Conservation (phyloP, 2,797 vertebrate genomes). For the Ctenochaetus hawaiiensis region DNA sequence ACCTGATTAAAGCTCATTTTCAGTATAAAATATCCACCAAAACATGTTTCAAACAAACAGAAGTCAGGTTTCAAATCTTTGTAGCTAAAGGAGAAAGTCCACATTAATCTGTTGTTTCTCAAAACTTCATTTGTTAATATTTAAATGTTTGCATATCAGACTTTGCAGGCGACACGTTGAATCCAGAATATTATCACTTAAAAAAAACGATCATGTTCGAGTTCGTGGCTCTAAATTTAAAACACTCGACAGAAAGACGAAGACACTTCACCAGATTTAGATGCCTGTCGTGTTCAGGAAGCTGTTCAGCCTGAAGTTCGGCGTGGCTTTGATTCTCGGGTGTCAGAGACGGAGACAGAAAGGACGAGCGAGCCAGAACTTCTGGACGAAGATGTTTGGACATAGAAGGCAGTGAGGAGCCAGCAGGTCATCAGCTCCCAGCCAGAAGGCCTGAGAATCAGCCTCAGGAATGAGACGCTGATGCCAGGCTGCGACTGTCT, state of each 20-base stretch:
- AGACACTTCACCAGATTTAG: background rate
- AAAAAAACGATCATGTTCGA: background rate
- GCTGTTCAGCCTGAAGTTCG: constrained; percentile 22
- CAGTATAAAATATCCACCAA: too few species aligned
- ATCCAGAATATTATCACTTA: too few species aligned
- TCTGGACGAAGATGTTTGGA: constrained; percentile 44
- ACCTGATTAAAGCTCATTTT: too few species aligned
- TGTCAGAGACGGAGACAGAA: constrained; percentile 28
- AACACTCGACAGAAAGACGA: background rate
- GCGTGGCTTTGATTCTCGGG: constrained; percentile 23
- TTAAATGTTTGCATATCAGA: too few species aligned
- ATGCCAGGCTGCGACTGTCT: constrained; percentile 38
- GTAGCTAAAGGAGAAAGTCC: too few species aligned
- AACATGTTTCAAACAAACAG: too few species aligned
- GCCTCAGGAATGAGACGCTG: constrained; percentile 45
- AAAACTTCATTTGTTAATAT: too few species aligned
- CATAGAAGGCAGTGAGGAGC: constrained; percentile 53
- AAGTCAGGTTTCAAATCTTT: too few species aligned
- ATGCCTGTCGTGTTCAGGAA: background rate
- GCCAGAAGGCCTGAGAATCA: constrained; percentile 47
- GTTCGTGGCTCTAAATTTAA: background rate
- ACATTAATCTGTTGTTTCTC: too few species aligned
- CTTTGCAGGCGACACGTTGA: too few species aligned
- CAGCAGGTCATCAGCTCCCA: constrained; percentile 45
- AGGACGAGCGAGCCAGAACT: constrained; percentile 24